Evolutionary conservation across 2,888 invertebrate species (phyloP).

Genomic region (Graphium colonna): DNA sequence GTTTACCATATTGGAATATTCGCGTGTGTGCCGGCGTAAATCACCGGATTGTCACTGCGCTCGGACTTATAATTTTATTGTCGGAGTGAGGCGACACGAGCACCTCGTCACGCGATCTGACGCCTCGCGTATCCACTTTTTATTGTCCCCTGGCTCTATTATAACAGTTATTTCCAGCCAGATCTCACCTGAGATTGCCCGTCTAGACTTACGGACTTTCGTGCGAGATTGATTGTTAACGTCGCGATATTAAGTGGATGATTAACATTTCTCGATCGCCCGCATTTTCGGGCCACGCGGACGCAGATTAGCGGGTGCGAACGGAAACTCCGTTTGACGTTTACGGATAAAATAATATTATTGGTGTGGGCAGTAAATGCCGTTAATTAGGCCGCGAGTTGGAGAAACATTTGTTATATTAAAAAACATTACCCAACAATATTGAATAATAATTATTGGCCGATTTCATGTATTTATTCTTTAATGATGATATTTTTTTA

Average conservation of each 20-base stretch:
- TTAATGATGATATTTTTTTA: no score
- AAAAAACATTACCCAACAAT: background rate
- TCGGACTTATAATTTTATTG: slow-evolving; percentile 79
- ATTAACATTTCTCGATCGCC: slow-evolving; percentile 57
- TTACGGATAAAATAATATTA: slow-evolving; percentile 10
- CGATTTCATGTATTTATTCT: no score
- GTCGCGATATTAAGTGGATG: slow-evolving; percentile 47
- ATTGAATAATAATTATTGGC: no score
- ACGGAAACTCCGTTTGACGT: slow-evolving; percentile 10
- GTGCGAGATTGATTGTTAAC: slow-evolving; percentile 69
- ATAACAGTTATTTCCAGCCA: slow-evolving; percentile 62
- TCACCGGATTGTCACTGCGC: slow-evolving; percentile 79
- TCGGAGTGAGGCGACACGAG: slow-evolving; percentile 74
- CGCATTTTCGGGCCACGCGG: slow-evolving; percentile 26
- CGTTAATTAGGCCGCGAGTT: slow-evolving; percentile 2
- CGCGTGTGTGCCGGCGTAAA: slow-evolving; percentile 76
- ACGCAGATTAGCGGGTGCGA: slow-evolving; percentile 22
- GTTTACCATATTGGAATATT: slow-evolving; percentile 71
- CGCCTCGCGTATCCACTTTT: slow-evolving; percentile 60
- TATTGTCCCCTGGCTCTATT: slow-evolving; percentile 68
- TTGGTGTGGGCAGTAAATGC: slow-evolving; percentile 8
- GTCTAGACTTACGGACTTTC: slow-evolving; percentile 66
- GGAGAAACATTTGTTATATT: background rate
- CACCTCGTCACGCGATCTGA: slow-evolving; percentile 63
- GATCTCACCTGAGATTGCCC: slow-evolving; percentile 67